A percentile compares a stretch with the other conserved stretches of the same genome.
Evolutionary conservation across 2,888 invertebrate species (phyloP).

Genomic region (Clanis bilineata): DNA sequence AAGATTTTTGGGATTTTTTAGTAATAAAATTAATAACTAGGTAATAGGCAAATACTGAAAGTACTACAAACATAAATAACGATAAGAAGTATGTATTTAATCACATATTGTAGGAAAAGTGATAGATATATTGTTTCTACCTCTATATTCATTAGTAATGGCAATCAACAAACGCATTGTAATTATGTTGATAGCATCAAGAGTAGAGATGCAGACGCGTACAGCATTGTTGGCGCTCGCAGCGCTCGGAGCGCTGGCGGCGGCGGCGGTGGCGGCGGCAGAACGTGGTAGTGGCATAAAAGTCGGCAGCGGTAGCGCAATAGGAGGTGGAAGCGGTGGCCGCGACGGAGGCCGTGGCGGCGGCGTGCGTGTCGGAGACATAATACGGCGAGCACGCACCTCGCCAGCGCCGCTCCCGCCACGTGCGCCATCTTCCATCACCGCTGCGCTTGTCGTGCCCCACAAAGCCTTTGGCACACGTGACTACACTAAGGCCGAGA

Average conservation of each 20-base stretch:
- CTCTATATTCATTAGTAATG: not conserved
- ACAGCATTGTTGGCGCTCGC: constrained; percentile 67
- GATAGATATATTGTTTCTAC: not conserved
- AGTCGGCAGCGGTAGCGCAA: constrained; percentile 57
- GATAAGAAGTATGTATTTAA: no score
- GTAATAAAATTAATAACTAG: no score
- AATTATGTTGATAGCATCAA: constrained; percentile 55
- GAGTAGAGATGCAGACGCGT: constrained; percentile 73
- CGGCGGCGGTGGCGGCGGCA: constrained; percentile 54
- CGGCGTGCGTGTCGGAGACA: constrained; percentile 68
- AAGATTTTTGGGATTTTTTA: no score
- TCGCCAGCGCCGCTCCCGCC: constrained; percentile 73
- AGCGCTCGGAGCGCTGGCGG: constrained; percentile 65
- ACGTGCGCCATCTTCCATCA: constrained; percentile 76
- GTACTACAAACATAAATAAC: no score
- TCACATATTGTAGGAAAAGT: no score
- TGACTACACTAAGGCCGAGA: constrained; percentile 87
- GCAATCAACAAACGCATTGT: not conserved
- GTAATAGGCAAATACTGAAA: no score
- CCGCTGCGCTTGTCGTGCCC: constrained; percentile 89
- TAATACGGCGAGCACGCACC: constrained; percentile 64
- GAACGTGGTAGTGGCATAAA: constrained; percentile 74
- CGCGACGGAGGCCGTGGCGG: constrained; percentile 65
- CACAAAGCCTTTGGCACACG: constrained; percentile 89
- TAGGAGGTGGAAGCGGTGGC: constrained; percentile 53